Evolutionary conservation across 64 coral and sea anemone species (phyloP), one percentile per base, ranked within the genome.

Genomic region (Dendrophyllia cribrosa): DNA sequence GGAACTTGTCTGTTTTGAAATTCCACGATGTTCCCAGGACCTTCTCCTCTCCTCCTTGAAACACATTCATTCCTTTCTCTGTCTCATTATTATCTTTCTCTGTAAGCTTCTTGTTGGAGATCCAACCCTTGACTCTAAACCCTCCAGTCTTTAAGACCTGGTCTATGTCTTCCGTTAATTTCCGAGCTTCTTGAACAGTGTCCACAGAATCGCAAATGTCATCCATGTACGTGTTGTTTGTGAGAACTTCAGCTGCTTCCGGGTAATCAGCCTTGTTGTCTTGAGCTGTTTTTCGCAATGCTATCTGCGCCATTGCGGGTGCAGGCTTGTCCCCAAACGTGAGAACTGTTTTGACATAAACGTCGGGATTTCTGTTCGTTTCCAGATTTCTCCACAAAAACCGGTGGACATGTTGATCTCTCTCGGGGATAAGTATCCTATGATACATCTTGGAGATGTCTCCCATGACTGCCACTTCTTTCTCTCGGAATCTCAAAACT

Each of bases 371-470:
- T 93, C 83, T 74, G 11, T 70, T 46, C 1, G 61, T 87, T 43
- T 93, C 72, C 48, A 87, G 19, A 21, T 78, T 78, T 79, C 91
- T 77, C 91, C 91, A 93, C 24, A 93, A 43, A 50, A 77, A 86
- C 22, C 91, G 77, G 47, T 93, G 91, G 10, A 93, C 91, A 70
- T 87, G 80, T 62, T 86, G 82, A 61, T 87, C 82, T 70, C 55
- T 43, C 24, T 87, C 83, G 23, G 91, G 44, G 24, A 93, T 92
- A 25, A 92, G 62, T 4, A 92, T 68, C 15, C 82, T 55, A 20
- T 92, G 91, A 75, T 93, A 79, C 92, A 87, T 87, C 23, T 93
- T 93, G 17, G 91, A 93, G 19, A 93, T 87, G 51, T 93, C 91
- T 56, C 71, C 91, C 55, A 74, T 70, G 3, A 93, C 74, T 3